Evolutionary conservation across 2,797 vertebrate genomes (phyloP), one percentile per base, ranked within the genome.

Genomic region (Nannoperca obscura): DNA sequence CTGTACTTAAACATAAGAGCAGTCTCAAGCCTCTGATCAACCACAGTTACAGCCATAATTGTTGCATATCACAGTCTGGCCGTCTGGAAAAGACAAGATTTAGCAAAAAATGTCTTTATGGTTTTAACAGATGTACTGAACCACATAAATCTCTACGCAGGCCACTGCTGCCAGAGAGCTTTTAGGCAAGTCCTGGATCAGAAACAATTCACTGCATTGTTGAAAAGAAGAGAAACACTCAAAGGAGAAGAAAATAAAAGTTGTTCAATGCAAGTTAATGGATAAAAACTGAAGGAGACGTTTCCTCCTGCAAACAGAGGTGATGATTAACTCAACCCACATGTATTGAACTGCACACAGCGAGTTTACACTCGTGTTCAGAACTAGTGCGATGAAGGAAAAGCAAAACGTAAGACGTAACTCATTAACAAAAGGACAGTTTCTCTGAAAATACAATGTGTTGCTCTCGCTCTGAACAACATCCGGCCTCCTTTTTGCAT

Each of bases 111-210:
- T 69, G 79, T 86, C 84, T 72, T 86, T 86, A 93, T 94, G 85
- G 85, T 91, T 93, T 89, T 81, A 89, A 86, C 94, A 94, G 94
- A 95, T 91, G 91, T 83, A 91, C 69, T 84, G 72, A 88, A 81
- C 78, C 87, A 74, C 91, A 91, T 89, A 90, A 94, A 94, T 93
- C 89, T 92, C 59, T 19, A 65, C 2, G 57, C 81, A 79, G 85
- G 61, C 65, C 30, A 58, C 85, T 73, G 82, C 78, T 81, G 91
- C 90, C 91, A 91, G 84, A 87, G 62, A 66, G 50, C 24, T 86
- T 79, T 76, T 72, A 76, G 81, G 70, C 63, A 22, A 85, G 71
- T 78, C 63, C 87, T 84, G 86, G 87, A 87, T 86, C 90, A 78
- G 82, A 83, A 75, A 78, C 83, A 78, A 54, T 62, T 81, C 61